Base-by-base conservation (phyloP, 2,797 vertebrate species). In the Uromys caudimaculatus region DNA sequence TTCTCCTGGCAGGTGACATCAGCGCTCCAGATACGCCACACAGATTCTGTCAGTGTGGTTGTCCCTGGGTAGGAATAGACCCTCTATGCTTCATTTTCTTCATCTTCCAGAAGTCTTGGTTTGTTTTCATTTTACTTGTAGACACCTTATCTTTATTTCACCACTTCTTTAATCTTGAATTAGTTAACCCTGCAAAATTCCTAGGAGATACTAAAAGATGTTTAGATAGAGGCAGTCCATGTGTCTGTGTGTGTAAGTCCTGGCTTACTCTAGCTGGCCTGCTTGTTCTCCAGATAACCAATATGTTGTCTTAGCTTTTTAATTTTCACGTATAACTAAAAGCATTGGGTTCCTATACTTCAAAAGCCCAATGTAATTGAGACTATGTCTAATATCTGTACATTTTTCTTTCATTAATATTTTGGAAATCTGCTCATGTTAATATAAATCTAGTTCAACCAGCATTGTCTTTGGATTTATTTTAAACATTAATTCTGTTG, bases 111-210 rank as follows among this genome's bases (percentile, higher is more conserved):
- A 56, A 76, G 35, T 52, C 58, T 79, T 58, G 44, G 44, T 54
- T 87, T 79, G 76, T 73, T 84, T 90, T 96, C 91, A 73, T 79
- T 90, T 96, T 76, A 92, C 13, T 76, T 76, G 41, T 38, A 71
- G 56, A 79, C 16, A 14, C 52, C 17, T 7, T 93, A 77, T 58
- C 85, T 90, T 91, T 93, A 75, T 58, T 79, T 75, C 14, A 35
- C 41, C 21, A 14, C 79, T 75, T 91, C 29, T 79, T 86, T 91
- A 47, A 54, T 89, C 2, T 19, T 58, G 56, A 56, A 7, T 84
- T 44, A 67, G 17, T 86, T 89, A 67, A 77, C 75, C 62, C 41
- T 90, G 10, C 54, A 56, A 47, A 58, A 24, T 81, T 83, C 60
- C 90, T 91, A 50, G 60, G 44, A 35, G 24, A 38, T 84, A 60